These are phyloP conservation scores for Cygnus buccinator DNA, from an alignment of 2,113 vertebrate species.

Conservation along the genomic window DNA sequence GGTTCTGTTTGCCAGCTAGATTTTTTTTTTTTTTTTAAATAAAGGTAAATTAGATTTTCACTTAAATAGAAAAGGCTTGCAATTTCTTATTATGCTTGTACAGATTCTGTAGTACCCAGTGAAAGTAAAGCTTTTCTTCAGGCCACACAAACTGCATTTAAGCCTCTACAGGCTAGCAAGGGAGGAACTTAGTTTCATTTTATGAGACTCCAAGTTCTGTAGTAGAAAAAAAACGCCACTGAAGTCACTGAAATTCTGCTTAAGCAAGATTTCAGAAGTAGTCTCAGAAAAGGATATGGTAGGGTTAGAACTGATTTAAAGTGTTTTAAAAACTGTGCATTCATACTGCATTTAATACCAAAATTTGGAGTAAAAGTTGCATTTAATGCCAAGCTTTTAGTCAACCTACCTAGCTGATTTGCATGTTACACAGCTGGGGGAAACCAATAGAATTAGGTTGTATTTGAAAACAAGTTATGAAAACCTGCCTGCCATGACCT, in stretches of 20 bases:
- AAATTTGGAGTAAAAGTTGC: background rate
- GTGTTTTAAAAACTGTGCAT: background rate
- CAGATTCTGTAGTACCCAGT: background rate
- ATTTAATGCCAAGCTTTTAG: background rate
- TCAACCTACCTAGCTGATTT: background rate
- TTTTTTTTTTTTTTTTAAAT: background rate
- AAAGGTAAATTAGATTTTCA: background rate
- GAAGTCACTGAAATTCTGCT: background rate
- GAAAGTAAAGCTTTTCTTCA: background rate
- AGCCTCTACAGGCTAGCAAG: background rate
- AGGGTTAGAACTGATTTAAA: background rate
- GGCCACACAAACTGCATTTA: background rate
- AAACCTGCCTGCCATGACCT: background rate
- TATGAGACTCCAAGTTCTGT: accelerated
- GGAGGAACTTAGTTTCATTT: background rate
- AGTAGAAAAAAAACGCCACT: background rate
- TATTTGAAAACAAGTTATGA: background rate
- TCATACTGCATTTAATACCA: background rate
- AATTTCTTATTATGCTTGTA: background rate
- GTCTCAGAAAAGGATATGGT: background rate
- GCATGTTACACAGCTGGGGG: background rate
- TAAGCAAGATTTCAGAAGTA: background rate
- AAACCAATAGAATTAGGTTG: background rate
- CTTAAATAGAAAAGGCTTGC: background rate
- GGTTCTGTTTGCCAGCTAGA: background rate